Conservation (phyloP, 2,888 invertebrate species). For the Cremastinae sp. region DNA sequence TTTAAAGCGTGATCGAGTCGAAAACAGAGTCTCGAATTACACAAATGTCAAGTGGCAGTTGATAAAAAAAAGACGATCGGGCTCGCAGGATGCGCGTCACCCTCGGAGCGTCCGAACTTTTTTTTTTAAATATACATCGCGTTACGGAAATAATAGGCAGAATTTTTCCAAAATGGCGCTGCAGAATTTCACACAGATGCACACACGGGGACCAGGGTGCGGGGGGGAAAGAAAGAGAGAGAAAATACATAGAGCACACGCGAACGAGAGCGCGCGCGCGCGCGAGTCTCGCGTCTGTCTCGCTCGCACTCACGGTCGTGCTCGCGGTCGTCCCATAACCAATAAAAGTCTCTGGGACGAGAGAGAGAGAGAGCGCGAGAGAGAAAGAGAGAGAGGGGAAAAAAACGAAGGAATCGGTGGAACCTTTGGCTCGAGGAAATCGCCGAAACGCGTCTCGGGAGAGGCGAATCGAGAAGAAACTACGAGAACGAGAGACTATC, state of each 20-base stretch:
- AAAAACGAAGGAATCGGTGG: background rate
- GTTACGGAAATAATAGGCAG: conserved; percentile 66
- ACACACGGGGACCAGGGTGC: conserved; percentile 52
- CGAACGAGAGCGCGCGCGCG: conserved; percentile 52
- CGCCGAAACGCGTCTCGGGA: conserved; percentile 2
- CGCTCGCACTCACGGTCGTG: conserved; percentile 30
- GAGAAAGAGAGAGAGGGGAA: too few species aligned
- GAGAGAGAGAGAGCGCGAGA: too few species aligned
- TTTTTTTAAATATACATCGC: conserved; percentile 40
- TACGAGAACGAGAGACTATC: background rate
- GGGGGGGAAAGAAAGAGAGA: conserved; percentile 51
- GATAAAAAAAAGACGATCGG: conserved; percentile 28
- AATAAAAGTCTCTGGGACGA: conserved; percentile 60
- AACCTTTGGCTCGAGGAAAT: conserved; percentile 1
- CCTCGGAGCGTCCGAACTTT: conserved; percentile 46
- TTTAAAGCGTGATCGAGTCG: background rate
- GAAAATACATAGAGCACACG: conserved; percentile 40
- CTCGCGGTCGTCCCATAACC: conserved; percentile 63
- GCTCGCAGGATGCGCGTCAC: conserved; percentile 44
- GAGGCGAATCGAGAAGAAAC: conserved; percentile 13
- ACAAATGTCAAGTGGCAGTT: conserved; percentile 37
- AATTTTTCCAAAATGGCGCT: conserved; percentile 80
- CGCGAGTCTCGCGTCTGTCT: conserved; percentile 43
- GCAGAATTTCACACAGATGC: conserved; percentile 72
- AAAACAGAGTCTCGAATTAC: conserved; percentile 14